Conservation (phyloP, 1,140 invertebrate species). For the Eufriesea mexicana region DNA sequence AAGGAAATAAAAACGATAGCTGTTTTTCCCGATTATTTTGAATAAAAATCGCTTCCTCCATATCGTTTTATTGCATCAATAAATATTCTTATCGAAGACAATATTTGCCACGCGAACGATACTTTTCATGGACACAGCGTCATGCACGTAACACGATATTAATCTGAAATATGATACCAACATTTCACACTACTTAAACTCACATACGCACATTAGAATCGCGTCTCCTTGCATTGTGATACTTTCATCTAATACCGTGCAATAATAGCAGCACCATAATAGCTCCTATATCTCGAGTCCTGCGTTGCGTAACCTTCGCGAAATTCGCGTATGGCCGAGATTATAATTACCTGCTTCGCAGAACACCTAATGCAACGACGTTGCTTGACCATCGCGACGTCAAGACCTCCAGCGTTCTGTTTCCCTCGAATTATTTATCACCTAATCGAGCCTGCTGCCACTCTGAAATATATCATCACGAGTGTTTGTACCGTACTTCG, state of each 20-base stretch:
- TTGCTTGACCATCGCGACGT: not conserved
- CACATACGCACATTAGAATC: constrained; percentile 22
- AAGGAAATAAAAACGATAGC: not conserved
- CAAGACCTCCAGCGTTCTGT: constrained; percentile 15
- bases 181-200: constrained; percentile 50
- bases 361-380: not conserved
- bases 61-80: not conserved
- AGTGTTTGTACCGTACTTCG: constrained; percentile 33
- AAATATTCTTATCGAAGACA: not conserved
- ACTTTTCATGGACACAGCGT: constrained; percentile 31
- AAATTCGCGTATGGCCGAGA: not conserved
- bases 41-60: not conserved
- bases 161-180: constrained; percentile 36
- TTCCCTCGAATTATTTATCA: constrained; percentile 32
- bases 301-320: not conserved
- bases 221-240: constrained; percentile 4
- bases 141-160: constrained; percentile 47
- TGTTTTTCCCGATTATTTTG: not conserved
- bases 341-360: not conserved
- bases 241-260: not conserved
- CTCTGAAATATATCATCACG: constrained; percentile 39
- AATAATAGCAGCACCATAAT: not conserved
- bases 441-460: constrained; percentile 13
- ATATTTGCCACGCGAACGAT: constrained; percentile 21
- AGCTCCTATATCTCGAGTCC: not conserved